Conservation (phyloP, 1,140 invertebrate genomes). For the Thaumatotibia leucotreta region DNA sequence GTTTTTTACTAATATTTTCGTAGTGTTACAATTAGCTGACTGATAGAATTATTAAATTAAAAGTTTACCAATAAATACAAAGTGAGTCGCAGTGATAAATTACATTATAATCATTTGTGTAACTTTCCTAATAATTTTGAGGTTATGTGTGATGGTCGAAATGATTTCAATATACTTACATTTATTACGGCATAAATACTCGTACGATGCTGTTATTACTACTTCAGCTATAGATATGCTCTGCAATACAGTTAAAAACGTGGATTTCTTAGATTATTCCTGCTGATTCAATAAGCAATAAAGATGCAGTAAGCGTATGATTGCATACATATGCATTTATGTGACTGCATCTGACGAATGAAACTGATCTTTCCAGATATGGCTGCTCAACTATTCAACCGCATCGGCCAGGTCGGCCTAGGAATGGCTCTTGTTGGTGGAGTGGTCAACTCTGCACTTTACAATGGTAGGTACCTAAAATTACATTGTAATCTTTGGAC, state of each 20-base stretch:
- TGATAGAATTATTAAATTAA: not conserved
- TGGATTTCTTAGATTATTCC: not conserved
- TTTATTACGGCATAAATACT: not conserved
- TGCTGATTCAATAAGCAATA: not conserved
- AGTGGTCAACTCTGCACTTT: slow-evolving; percentile 97
- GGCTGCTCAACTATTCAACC: slow-evolving; percentile 92
- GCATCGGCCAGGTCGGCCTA: slow-evolving; percentile 93
- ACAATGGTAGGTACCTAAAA: slow-evolving; percentile 94
- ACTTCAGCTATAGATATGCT: not conserved
- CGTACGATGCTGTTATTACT: not conserved
- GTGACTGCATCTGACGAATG: not conserved
- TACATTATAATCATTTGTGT: not conserved
- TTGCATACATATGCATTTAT: not conserved
- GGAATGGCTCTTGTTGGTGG: slow-evolving; percentile 94
- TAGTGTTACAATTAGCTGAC: not conserved
- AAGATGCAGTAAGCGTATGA: slow-evolving; percentile 12
- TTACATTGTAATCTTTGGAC: not conserved
- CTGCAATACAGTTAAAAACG: not conserved
- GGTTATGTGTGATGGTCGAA: slow-evolving; percentile 9
- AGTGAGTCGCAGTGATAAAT: not conserved
- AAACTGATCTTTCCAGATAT: slow-evolving; percentile 68
- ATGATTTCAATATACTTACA: not conserved
- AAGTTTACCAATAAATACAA: not conserved
- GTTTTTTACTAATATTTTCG: slow-evolving; percentile 1
- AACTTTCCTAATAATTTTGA: not conserved